Evolutionary conservation across 2,113 vertebrate species (phyloP).

Genomic region (Hiodon tergisus): DNA sequence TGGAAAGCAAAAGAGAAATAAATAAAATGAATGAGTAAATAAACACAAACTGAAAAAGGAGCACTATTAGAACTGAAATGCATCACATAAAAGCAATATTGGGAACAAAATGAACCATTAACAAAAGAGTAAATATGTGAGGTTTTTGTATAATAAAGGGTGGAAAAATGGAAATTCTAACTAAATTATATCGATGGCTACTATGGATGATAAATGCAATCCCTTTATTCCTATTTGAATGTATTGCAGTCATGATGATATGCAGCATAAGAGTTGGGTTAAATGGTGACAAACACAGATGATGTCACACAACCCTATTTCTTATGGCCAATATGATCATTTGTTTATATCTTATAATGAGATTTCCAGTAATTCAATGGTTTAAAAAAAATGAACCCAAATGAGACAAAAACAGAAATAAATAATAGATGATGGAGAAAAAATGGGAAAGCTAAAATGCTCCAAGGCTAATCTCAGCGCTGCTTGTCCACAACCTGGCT

Average conservation of each 20-base stretch:
- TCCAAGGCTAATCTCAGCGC: too few relatives aligned
- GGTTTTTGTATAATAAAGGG: not conserved
- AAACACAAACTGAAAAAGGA: slow-evolving; percentile 1
- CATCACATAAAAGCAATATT: slow-evolving; percentile 3
- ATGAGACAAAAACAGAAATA: slow-evolving; percentile 33
- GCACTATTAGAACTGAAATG: not conserved
- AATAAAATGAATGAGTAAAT: slow-evolving; percentile 31
- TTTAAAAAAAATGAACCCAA: not conserved
- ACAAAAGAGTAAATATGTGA: not conserved
- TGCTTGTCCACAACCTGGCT: too few relatives aligned
- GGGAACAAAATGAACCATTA: slow-evolving; percentile 1
- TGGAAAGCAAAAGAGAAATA: slow-evolving; percentile 60
- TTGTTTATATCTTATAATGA: not conserved
- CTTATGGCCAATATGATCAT: too few relatives aligned
- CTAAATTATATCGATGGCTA: not conserved
- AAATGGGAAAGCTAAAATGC: not conserved
- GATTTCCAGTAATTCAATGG: not conserved
- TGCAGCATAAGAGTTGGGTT: too few relatives aligned
- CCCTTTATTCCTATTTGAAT: not conserved
- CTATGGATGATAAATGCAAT: not conserved
- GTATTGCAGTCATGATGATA: not conserved
- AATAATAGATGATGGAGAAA: not conserved
- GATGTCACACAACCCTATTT: too few relatives aligned
- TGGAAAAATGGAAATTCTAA: too few relatives aligned
- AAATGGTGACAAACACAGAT: too few relatives aligned